Percentiles rank a stretch among this genome's conserved stretches.
These are phyloP conservation scores for Coregonus suidteri DNA, from an alignment of 2,797 vertebrate species.

Conservation along the genomic window DNA sequence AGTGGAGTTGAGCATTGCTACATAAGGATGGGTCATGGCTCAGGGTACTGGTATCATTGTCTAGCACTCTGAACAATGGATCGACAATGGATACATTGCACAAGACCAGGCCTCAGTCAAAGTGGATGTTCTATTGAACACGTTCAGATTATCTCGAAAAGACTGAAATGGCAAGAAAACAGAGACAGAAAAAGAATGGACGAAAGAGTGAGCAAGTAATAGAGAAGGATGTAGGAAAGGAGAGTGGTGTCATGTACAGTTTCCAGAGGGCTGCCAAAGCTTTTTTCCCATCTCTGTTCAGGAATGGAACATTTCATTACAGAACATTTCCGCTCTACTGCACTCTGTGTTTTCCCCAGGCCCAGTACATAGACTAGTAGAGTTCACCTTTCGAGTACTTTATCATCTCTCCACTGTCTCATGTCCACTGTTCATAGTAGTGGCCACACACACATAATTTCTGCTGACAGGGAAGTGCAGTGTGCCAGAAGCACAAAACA, in stretches of 20 bases:
- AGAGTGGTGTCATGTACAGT: not conserved
- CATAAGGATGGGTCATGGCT: not conserved
- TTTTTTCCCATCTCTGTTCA: not conserved
- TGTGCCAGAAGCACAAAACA: not conserved
- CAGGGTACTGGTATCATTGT: not conserved
- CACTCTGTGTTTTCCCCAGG: not conserved
- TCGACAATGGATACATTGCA: not conserved
- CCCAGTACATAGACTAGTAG: not conserved
- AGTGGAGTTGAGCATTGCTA: not conserved
- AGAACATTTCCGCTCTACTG: not conserved
- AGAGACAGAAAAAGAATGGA: too few relatives aligned
- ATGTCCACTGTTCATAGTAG: not conserved
- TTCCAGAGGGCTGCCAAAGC: not conserved
- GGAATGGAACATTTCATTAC: not conserved
- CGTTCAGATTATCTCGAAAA: too few relatives aligned
- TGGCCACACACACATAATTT: not conserved
- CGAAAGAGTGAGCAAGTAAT: too few relatives aligned
- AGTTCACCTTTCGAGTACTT: not conserved
- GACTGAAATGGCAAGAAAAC: too few relatives aligned
- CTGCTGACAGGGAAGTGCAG: too few relatives aligned
- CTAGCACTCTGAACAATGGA: not conserved
- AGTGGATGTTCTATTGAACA: too few relatives aligned
- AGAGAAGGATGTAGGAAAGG: too few relatives aligned
- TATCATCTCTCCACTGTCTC: not conserved
- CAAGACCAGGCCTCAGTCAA: not conserved